Base-by-base conservation (phyloP, 2,113 vertebrate genomes). In the Rhea pennata region DNA sequence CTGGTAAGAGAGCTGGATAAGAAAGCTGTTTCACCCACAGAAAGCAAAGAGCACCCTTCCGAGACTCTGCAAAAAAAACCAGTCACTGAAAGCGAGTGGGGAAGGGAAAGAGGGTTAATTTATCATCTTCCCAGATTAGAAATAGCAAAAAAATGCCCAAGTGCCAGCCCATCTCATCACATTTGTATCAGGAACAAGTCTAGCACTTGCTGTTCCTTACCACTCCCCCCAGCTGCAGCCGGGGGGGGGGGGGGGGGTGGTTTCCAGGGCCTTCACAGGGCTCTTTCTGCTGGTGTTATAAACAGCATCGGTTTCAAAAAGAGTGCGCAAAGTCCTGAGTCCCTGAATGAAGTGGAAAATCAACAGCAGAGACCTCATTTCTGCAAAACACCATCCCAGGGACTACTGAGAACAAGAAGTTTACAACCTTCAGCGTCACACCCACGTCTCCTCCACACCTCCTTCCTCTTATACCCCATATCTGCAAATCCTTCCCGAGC, bases 211-310 rank as follows among this genome's bases (percentile, higher is more conserved):
- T 50, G 61, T 31, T 80, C 56, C 61, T 51, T n/a, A 2, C 29
- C 44, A 29, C 9, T 69, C 7, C 27, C 3, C 11, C 36, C 3
- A 3, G 51, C 44, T 27, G 29, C 8, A 53, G 72, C 33, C 12
- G 0, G 53, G 10, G 36, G 36, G 36, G 36, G 6, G 36, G 36
- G 0, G 53, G 10, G 36, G 36, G 36, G 36, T 36, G 36, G 36
- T 36, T 36, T 36, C 33, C 12, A 0, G 53, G 10, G 29, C 54
- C 58, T 87, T 51, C 8, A 19, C 3, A 0, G 33, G 26, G 29
- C 12, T 24, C 9, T 42, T 92, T 50, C 54, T 79, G 48, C 64
- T 61, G 46, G 4, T 21, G n/a, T 4, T 42, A 50, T 14, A 42
- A 87, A 67, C 2, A 71, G 36, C 36, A 8, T 51, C 15, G 31